Evolutionary conservation across 1,140 invertebrate species (phyloP), one percentile per base, ranked within the genome.

Genomic region (Hyphantria cunea): DNA sequence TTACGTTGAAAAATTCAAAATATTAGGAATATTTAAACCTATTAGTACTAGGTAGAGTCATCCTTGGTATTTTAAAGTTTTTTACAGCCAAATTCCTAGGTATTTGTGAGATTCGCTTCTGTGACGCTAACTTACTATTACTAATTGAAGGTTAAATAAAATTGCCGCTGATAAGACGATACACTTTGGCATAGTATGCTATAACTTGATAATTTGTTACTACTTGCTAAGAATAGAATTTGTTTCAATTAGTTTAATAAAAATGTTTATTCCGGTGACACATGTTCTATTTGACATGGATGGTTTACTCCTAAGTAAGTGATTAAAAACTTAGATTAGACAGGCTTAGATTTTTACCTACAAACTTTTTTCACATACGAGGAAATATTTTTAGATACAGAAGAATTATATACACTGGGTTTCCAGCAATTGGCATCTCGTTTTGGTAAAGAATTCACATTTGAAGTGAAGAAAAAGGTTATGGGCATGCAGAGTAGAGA

Each of bases 401-500:
- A 98, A 90, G 86, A 86, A 13, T 86, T 96, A 5, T 97, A 97
- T 76, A 94, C 95, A 31, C 76, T 93, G 74, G 95, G 93, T 32
- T 94, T 94, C 70, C 93, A 95, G 89, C 91, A 92, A 76, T 89
- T 97, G 15, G 90, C 94, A 51, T 91, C 92, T 37, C 82, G 91
- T 25, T 97, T 93, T 87, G 94, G 93, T 0, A 96, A 96, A 81
- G 86, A 82, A 7, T 97, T 94, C 74, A 95, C 94, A 0, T 96
- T 94, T 93, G 94, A 95, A 11, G 82, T 96, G 8, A 97, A 97
- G 90, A 84, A 92, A 9, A 88, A 92, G 70, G 91, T 93, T 48
- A 97, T 98, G 96, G 97, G 97, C 5, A 92, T 94, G 61, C 94
- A 95, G 58, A 93, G 92, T 7, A 71, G 77, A 9, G 94, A 95